Evolutionary conservation across 2,113 vertebrate species (phyloP), one percentile per base, ranked within the genome.

Genomic region (Rana temporaria): DNA sequence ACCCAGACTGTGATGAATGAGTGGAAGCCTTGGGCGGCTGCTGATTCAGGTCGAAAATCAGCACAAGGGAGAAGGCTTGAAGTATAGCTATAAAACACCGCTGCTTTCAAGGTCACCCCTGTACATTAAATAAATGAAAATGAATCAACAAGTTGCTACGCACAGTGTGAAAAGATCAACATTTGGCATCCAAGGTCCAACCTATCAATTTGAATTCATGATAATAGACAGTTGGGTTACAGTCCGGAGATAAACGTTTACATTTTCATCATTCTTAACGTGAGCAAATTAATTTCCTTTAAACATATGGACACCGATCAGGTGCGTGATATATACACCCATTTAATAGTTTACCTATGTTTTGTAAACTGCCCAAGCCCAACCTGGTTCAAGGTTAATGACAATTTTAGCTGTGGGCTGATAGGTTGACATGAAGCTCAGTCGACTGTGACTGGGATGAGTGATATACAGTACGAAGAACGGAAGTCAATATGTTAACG

Each of bases 401-500:
- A 79, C 55, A 69, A 60, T 70, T 79, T 69, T 30, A 69, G 64
- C 32, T 59, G 53, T 24, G 57, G 52, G 30, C 69, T 69, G 66
- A 79, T 66, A 70, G 78, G 65, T 79, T 69, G 78, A 79, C 66
- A 48, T 70, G 18, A 69, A 79, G 66, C 16, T 60, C 78, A 79
- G 55, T 57, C 78, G 17, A 42, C 65, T 79, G 78, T 79, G 78
- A 60, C 55, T 70, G 34, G 48, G 20, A 79, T 79, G 78, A 79
- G 65, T 79, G 78, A 69, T 79, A 70, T 63, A n/a, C n/a, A n/a
- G n/a, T n/a, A 69, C 22, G 30, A n/a, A 65, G 55, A 70, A 79
- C 53, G 19, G 65, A 67, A 79, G 78, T 79, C 78, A 79, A 79
- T 79, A 79, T 70, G 78, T 67, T 79, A 68, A 68, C 70, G 70